Conservation (phyloP, 2,113 vertebrate species). For the Lathamus discolor region DNA sequence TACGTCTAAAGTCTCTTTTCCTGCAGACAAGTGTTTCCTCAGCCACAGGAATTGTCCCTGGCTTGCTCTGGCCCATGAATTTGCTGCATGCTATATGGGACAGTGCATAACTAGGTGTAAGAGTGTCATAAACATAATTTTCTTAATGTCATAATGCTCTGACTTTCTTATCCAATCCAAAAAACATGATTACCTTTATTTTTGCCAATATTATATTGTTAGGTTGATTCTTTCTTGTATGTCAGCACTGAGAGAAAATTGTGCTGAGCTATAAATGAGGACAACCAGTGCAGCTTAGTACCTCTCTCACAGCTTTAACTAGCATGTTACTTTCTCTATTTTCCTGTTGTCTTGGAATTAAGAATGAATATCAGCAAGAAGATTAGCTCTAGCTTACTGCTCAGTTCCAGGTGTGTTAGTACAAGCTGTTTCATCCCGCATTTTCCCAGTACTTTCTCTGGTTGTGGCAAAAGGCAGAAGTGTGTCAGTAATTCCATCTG, state of each 20-base stretch:
- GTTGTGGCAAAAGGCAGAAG: neutral
- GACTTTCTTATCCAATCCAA: neutral
- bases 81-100: neutral
- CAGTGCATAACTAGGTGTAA: neutral
- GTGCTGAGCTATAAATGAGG: neutral
- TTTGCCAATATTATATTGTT: neutral
- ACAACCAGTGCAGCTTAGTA: neutral
- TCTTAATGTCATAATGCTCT: neutral
- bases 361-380: neutral
- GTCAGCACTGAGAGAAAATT: neutral
- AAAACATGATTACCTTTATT: neutral
- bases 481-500: neutral
- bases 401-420: neutral
- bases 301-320: neutral
- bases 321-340: neutral
- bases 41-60: too few relatives aligned
- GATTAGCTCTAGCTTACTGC: neutral
- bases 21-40: neutral
- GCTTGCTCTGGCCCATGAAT: neutral
- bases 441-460: neutral
- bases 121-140: neutral
- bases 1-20: neutral
- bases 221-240: neutral
- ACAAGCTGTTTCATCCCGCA: neutral
- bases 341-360: neutral